phyloP scores from a whole-genome alignment of 92 coral and sea anemone species.

The Palythoa caribaeorum region DNA sequence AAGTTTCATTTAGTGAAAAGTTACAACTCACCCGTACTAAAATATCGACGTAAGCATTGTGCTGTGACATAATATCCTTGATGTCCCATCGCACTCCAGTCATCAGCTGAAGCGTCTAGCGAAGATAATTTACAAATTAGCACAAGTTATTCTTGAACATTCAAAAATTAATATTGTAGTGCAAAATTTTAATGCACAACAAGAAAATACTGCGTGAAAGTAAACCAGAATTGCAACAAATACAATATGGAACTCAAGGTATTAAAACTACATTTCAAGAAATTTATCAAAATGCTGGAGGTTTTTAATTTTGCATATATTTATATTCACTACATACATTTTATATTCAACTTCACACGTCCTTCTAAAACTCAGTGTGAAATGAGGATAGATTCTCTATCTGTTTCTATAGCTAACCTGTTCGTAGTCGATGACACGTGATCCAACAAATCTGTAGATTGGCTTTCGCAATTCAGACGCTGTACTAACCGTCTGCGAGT shows the following conservation, averaged over 20 bases:
- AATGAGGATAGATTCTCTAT: no score
- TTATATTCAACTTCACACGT: no score
- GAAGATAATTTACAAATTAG: neutral
- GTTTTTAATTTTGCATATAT: no score
- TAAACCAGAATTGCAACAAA: no score
- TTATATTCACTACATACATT: no score
- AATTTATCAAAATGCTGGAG: no score
- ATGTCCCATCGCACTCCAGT: conserved; percentile 96
- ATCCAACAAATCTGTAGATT: conserved; percentile 90
- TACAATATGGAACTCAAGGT: no score
- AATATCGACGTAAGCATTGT: conserved; percentile 96
- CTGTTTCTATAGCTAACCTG: conserved; percentile 60
- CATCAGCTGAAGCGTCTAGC: conserved; percentile 94
- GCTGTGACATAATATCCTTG: conserved; percentile 99
- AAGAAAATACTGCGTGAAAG: no score
- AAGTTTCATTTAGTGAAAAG: neutral
- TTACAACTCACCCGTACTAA: conserved; percentile 75
- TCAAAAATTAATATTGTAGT: no score
- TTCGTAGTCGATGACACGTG: conserved; percentile 88
- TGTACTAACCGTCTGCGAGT: conserved; percentile 98
- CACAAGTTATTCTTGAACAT: neutral
- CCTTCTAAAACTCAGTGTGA: no score
- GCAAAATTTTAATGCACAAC: no score
- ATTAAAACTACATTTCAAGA: no score
- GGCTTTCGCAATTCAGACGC: conserved; percentile 96